Evolutionary conservation across 2,113 vertebrate genomes (phyloP).

Genomic region (Micromys minutus): DNA sequence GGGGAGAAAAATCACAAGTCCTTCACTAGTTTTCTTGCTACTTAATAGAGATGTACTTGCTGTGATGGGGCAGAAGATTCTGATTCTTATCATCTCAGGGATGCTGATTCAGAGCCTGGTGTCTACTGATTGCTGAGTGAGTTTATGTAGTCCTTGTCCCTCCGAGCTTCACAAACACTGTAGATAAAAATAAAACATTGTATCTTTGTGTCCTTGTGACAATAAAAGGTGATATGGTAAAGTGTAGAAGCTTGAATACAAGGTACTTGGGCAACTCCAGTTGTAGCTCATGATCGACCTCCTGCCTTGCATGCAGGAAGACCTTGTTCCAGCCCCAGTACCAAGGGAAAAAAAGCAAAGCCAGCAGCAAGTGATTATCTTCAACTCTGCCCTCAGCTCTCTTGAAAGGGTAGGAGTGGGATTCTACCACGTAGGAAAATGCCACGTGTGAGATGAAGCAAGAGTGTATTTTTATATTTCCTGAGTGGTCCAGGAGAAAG

Average conservation of each 20-base stretch:
- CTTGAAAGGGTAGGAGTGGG: too few relatives aligned
- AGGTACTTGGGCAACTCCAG: background rate
- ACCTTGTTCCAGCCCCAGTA: background rate
- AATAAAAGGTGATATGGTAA: background rate
- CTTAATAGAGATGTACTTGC: background rate
- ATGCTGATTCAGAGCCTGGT: background rate
- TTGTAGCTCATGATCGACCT: background rate
- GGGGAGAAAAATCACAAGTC: background rate
- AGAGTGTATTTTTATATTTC: too few relatives aligned
- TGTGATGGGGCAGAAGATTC: background rate
- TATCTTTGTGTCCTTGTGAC: background rate
- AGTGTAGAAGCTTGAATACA: background rate
- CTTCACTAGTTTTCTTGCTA: background rate
- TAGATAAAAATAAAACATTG: background rate
- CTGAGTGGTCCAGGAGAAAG: too few relatives aligned
- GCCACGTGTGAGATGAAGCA: too few relatives aligned
- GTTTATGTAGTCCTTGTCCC: background rate
- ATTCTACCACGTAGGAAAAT: too few relatives aligned
- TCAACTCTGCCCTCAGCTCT: background rate
- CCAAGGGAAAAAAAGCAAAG: background rate
- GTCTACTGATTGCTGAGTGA: background rate
- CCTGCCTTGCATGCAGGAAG: background rate
- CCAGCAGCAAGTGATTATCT: background rate
- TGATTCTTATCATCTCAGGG: background rate
- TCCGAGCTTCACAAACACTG: background rate